These are phyloP conservation scores for Drosophila fuyamai DNA, from an alignment of 1,140 invertebrate genomes.

Conservation along the genomic window DNA sequence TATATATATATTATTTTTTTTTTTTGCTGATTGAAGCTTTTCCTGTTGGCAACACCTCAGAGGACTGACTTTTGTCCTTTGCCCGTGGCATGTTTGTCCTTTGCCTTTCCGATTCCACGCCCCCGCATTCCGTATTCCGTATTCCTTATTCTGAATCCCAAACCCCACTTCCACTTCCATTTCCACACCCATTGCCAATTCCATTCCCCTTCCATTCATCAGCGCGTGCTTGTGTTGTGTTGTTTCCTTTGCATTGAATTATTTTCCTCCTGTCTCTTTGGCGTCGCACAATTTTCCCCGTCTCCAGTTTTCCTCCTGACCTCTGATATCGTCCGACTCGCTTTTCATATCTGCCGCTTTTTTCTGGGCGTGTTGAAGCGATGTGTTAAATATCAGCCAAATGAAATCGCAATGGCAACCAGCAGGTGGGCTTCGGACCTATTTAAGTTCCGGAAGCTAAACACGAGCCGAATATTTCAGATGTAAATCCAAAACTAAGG, in stretches of 20 bases:
- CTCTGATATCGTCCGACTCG: slow-evolving; percentile 18
- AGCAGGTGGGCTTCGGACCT: slow-evolving; percentile 6
- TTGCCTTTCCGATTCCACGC: slow-evolving; percentile 43
- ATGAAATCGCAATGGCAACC: slow-evolving; percentile 45
- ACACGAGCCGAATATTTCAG: background rate
- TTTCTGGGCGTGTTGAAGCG: slow-evolving; percentile 29
- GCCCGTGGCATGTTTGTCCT: slow-evolving; percentile 76
- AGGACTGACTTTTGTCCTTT: slow-evolving; percentile 74
- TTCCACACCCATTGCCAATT: slow-evolving; percentile 15
- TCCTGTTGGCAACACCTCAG: slow-evolving; percentile 78
- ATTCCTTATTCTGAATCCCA: background rate
- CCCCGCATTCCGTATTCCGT: slow-evolving; percentile 2
- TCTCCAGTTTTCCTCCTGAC: slow-evolving; percentile 20
- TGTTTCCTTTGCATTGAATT: slow-evolving; percentile 38
- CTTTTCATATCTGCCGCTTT: slow-evolving; percentile 23
- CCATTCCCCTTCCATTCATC: slow-evolving; percentile 23
- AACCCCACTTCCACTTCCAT: background rate
- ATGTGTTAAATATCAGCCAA: slow-evolving; percentile 49
- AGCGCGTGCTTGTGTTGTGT: slow-evolving; percentile 37
- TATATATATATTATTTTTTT: slow-evolving; percentile 13
- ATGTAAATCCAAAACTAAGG: background rate
- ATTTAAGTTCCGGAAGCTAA: background rate
- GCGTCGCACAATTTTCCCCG: slow-evolving; percentile 13
- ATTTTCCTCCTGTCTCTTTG: slow-evolving; percentile 33
- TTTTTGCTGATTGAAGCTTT: slow-evolving; percentile 78